Evolutionary conservation across 2,888 invertebrate genomes (phyloP).

Genomic region (Zonitis immaculata): DNA sequence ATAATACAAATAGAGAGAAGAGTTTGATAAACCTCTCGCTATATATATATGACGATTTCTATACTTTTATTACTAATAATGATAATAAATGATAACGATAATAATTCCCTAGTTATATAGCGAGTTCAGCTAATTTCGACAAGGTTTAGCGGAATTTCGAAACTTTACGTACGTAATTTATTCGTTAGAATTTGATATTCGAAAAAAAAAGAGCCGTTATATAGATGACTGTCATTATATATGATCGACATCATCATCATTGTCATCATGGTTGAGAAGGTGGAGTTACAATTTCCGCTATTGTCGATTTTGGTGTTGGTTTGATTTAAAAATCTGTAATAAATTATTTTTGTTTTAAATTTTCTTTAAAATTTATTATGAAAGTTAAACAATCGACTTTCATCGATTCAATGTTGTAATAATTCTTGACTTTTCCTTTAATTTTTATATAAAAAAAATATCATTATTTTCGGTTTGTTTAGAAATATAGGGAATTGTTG

Average conservation of each 20-base stretch:
- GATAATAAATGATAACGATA: slow-evolving; percentile 20
- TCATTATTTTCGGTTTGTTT: background rate
- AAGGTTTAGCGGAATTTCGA: no score
- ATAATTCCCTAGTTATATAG: slow-evolving; percentile 28
- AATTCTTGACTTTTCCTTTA: background rate
- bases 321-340: slow-evolving; percentile 15
- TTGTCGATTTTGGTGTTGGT: slow-evolving; percentile 16
- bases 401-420: background rate
- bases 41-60: slow-evolving; percentile 23
- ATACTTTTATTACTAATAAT: slow-evolving; percentile 19
- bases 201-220: slow-evolving; percentile 1
- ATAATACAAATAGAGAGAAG: slow-evolving; percentile 23
- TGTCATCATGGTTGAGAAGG: slow-evolving; percentile 19
- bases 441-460: no score
- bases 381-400: slow-evolving; percentile 8
- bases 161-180: no score
- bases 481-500: background rate
- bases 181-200: no score
- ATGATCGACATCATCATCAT: background rate
- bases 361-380: slow-evolving; percentile 11
- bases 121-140: slow-evolving; percentile 17
- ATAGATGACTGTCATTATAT: slow-evolving; percentile 14
- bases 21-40: slow-evolving; percentile 45
- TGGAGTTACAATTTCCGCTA: slow-evolving; percentile 23
- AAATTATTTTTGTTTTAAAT: no score